Evolutionary conservation across 2,113 vertebrate species (phyloP).

Genomic region (Cynocephalus volans): DNA sequence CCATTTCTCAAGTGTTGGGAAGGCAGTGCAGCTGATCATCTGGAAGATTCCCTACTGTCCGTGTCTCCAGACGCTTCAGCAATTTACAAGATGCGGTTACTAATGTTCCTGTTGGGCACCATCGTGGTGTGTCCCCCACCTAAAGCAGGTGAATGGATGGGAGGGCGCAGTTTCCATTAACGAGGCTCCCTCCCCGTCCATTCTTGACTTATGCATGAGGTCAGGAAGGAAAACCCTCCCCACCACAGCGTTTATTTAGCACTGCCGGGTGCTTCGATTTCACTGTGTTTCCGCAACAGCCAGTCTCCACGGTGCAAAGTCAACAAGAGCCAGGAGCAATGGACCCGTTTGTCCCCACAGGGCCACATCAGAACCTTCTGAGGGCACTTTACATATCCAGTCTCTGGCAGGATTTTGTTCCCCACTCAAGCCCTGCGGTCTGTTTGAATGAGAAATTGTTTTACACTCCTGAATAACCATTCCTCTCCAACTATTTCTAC

Average conservation of each 20-base stretch:
- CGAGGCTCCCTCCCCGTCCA: not conserved
- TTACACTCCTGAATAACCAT: conserved; percentile 58
- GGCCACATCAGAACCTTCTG: not conserved
- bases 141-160: not conserved
- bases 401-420: conserved; percentile 32
- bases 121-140: not conserved
- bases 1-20: not conserved
- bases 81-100: not conserved
- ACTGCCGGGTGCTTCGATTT: not conserved
- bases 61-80: not conserved
- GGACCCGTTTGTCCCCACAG: not conserved
- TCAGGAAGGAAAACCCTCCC: not conserved
- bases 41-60: not conserved
- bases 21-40: not conserved
- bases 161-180: not conserved
- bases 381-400: conserved; percentile 54
- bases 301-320: not conserved
- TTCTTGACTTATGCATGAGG: not conserved
- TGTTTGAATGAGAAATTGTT: conserved; percentile 71
- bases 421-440: conserved; percentile 10
- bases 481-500: conserved; percentile 71
- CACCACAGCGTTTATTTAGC: conserved; percentile 45
- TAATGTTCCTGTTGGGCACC: not conserved
- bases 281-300: conserved; percentile 39
- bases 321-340: not conserved